Evolutionary conservation across 2,888 invertebrate genomes (phyloP), one percentile per base, ranked within the genome.

Genomic region (Eupsilia transversa): DNA sequence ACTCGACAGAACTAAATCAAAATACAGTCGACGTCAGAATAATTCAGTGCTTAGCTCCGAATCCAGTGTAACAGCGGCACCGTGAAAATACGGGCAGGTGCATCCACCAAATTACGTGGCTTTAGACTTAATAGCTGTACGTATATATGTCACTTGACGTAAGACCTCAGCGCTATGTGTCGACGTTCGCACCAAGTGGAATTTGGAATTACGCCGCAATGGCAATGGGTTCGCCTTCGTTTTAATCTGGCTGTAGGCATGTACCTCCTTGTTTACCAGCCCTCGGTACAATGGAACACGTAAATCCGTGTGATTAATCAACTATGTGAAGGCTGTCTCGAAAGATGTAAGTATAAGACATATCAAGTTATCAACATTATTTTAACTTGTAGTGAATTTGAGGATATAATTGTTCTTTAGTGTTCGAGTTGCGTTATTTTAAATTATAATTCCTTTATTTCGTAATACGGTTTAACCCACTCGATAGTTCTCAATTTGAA

Each of bases 61-160:
- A 89, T 89, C 87, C 80, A 80, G 67, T 84, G 86, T 82, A 83
- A 83, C 86, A 88, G 84, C 80, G 84, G 78, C 82, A 83, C 88
- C 89, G 88, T 91, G 92, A 91, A 92, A 90, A 91, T 90, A 92
- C 91, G 89, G 88, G 87, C 92, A 93, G 93, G 93, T 93, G 93
- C 93, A 93, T 91, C 90, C 88, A 86, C 90, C 89, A 91, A 92
- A 93, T 91, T 90, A 91, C 91, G 90, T 86, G 90, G 92, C 90
- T 89, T 86, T 89, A 86, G 89, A 90, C 91, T 90, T 92, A 92
- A 93, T 92, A 90, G 92, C 88, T 82, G 85, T 87, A 89, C 79
- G 70, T 82, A 86, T 81, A 86, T 81, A 81, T 81, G 86, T 86
- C 84, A 81, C 79, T 85, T 87, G 89, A 88, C 85, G 85, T 88